A percentile compares a stretch with the other conserved stretches of the same genome.
phyloP scores from a whole-genome alignment of 2,113 vertebrate genomes.

The Hassar affinis region DNA sequence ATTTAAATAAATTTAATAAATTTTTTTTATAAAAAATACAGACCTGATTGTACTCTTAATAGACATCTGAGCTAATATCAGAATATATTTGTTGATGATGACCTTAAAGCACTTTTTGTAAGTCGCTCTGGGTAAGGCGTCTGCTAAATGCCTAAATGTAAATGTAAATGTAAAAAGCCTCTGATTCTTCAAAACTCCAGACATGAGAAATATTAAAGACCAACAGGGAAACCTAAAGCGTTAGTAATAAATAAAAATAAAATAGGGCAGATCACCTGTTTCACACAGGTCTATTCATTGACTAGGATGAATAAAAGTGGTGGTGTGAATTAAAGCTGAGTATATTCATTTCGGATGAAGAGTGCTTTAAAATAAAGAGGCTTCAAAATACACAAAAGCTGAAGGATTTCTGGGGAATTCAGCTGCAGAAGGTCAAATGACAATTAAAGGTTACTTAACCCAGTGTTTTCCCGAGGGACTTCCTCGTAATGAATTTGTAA shows the following conservation, averaged over 20 bases:
- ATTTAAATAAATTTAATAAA: too few species aligned
- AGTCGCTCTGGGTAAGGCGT: too few species aligned
- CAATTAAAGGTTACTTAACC: neutral
- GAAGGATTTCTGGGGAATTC: neutral
- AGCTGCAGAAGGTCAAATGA: neutral
- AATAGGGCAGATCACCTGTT: neutral
- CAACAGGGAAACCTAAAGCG: neutral
- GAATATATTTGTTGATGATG: too few species aligned
- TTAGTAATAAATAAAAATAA: neutral
- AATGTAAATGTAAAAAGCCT: too few species aligned
- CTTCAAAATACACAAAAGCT: neutral
- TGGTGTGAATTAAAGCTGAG: neutral
- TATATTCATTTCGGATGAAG: neutral
- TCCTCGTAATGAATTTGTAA: neutral
- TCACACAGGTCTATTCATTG: neutral
- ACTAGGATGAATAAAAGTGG: neutral
- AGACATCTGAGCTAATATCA: too few species aligned
- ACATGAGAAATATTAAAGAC: conserved; percentile 63
- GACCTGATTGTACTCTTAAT: too few species aligned
- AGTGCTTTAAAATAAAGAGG: neutral
- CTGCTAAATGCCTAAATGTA: too few species aligned
- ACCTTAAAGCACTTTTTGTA: too few species aligned
- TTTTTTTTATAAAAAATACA: too few species aligned
- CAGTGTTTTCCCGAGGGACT: neutral
- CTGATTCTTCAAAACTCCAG: conserved; percentile 75